Evolutionary conservation across 2,888 invertebrate genomes (phyloP).

Genomic region (Aporophyla nigra): DNA sequence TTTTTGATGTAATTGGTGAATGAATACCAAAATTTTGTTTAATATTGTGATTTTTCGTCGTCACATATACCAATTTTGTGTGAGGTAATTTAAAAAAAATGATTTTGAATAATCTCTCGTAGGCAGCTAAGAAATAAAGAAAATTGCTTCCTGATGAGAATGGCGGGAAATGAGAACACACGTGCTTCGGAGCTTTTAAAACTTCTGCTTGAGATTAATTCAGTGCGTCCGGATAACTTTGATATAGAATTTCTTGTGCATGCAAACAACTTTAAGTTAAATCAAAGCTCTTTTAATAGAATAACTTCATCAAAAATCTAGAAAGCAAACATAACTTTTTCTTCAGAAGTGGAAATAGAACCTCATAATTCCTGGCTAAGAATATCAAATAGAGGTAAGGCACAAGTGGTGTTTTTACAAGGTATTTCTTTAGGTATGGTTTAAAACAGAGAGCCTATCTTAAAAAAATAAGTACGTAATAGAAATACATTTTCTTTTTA

Average conservation of each 20-base stretch:
- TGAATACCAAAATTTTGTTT: neutral
- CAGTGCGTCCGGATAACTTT: slow-evolving; percentile 20
- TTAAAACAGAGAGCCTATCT: no score
- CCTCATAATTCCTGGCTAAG: neutral
- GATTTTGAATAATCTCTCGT: slow-evolving; percentile 13
- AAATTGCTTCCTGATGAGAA: slow-evolving; percentile 30
- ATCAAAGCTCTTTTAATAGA: slow-evolving; percentile 7
- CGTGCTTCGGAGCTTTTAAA: slow-evolving; percentile 25
- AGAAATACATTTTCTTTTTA: no score
- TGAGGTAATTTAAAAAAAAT: slow-evolving; percentile 8
- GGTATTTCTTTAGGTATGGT: no score
- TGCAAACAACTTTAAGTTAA: slow-evolving; percentile 19
- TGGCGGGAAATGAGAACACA: slow-evolving; percentile 26
- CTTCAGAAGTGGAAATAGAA: neutral
- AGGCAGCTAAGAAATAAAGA: slow-evolving; percentile 31
- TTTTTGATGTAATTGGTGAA: neutral
- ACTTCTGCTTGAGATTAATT: slow-evolving; percentile 23
- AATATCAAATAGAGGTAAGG: slow-evolving; percentile 7
- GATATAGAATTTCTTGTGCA: neutral
- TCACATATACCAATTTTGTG: neutral
- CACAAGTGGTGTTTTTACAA: neutral
- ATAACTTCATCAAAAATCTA: neutral
- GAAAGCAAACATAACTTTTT: neutral
- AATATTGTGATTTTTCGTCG: neutral
- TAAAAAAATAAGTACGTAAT: no score